Evolutionary conservation across 2,797 vertebrate genomes (phyloP).

Genomic region (Chelon labrosus): DNA sequence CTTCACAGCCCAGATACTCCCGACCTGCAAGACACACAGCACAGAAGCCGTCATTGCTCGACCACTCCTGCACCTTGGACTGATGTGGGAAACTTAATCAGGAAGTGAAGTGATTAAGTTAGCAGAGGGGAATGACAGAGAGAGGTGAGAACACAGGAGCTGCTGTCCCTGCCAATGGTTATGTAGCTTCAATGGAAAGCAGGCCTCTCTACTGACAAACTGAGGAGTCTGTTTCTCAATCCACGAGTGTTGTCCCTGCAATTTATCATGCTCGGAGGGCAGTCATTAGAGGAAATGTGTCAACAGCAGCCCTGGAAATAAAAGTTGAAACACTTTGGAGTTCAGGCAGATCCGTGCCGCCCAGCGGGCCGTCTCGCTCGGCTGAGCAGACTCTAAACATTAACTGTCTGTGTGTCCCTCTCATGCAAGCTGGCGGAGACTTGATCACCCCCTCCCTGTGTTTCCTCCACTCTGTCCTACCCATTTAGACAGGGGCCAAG

Average conservation of each 20-base stretch:
- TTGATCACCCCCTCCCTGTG: constrained; percentile 1
- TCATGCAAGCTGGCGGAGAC: constrained; percentile 5
- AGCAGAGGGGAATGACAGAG: constrained; percentile 1
- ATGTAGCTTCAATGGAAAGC: constrained; percentile 38
- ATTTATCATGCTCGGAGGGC: constrained; percentile 50
- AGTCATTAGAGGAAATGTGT: constrained; percentile 51
- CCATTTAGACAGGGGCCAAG: constrained; percentile 17
- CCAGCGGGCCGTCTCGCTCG: constrained; percentile 1
- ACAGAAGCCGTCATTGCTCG: background rate
- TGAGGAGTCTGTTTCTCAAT: constrained; percentile 47
- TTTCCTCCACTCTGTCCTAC: background rate
- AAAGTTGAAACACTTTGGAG: constrained; percentile 41
- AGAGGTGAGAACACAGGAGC: constrained; percentile 36
- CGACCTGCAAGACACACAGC: constrained; percentile 80
- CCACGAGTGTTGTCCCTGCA: constrained; percentile 49
- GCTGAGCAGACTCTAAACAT: constrained; percentile 54
- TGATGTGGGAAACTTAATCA: constrained; percentile 42
- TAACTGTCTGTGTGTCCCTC: constrained; percentile 35
- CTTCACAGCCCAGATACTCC: constrained; percentile 86
- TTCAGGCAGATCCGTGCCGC: constrained; percentile 12
- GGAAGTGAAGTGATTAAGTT: constrained; percentile 40
- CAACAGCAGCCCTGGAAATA: constrained; percentile 58
- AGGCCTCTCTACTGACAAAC: constrained; percentile 34
- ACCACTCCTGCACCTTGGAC: constrained; percentile 6
- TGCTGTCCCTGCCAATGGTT: constrained; percentile 40